Conservation (phyloP, 2,113 vertebrate genomes). For the Gnathonemus longibarbis region DNA sequence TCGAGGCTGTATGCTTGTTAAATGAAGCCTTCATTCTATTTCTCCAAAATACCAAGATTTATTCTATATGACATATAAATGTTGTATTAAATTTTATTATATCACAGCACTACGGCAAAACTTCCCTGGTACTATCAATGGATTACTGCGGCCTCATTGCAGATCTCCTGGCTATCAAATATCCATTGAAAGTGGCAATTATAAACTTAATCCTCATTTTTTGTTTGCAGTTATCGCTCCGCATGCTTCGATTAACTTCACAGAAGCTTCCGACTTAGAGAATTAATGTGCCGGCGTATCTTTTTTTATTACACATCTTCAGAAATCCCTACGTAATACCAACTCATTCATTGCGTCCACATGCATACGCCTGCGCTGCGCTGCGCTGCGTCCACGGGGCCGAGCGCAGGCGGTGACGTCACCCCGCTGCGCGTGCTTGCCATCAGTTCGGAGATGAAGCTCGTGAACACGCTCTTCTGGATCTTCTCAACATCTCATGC, state of each 20-base stretch:
- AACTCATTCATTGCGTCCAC: background rate
- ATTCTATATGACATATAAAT: background rate
- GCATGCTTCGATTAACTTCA: background rate
- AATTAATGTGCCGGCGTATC: background rate
- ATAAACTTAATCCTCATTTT: background rate
- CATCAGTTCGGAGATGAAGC: background rate
- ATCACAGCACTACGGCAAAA: background rate
- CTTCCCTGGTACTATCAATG: background rate
- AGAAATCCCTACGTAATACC: background rate
- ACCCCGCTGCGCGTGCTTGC: background rate
- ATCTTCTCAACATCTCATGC: background rate
- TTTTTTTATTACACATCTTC: background rate
- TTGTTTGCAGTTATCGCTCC: background rate
- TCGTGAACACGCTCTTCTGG: background rate
- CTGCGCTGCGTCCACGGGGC: background rate
- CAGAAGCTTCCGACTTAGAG: background rate
- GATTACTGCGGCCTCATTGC: background rate
- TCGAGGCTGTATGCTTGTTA: background rate
- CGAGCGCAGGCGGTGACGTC: conserved; percentile 1
- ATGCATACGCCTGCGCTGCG: background rate
- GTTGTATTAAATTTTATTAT: background rate
- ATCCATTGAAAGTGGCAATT: background rate
- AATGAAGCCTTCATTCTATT: background rate
- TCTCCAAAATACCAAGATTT: background rate
- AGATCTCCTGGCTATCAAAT: background rate